These are phyloP conservation scores for Lobophora halterata DNA, from an alignment of 2,888 invertebrate genomes.

Conservation along the genomic window DNA sequence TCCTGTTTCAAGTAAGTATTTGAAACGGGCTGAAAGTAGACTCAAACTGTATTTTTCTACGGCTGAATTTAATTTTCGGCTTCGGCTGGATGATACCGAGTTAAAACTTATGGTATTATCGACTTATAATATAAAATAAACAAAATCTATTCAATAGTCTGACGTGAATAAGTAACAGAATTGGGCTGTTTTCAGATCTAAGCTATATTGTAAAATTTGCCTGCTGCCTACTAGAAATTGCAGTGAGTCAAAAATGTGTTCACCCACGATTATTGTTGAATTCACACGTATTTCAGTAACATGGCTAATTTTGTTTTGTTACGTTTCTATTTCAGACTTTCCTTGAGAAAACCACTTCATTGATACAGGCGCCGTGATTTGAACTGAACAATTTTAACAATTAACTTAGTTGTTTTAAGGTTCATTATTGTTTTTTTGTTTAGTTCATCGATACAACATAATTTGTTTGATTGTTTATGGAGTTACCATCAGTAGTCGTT, in stretches of 20 bases:
- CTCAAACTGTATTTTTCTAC: no score
- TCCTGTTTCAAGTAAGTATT: no score
- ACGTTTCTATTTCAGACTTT: constrained; percentile 50
- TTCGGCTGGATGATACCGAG: no score
- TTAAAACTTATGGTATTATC: no score
- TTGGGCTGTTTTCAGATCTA: no score
- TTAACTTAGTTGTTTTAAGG: constrained; percentile 24
- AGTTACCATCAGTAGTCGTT: constrained; percentile 45
- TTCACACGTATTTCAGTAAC: constrained; percentile 38
- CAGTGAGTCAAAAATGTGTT: constrained; percentile 5
- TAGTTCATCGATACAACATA: constrained; percentile 35
- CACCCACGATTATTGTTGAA: constrained; percentile 28
- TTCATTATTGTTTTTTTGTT: constrained; percentile 14
- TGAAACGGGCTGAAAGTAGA: no score
- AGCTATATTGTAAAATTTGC: no score
- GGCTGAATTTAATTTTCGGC: no score
- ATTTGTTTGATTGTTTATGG: constrained; percentile 41
- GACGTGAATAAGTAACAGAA: no score
- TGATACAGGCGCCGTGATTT: constrained; percentile 41
- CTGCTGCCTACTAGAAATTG: no score
- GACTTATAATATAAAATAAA: no score
- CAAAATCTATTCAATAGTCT: no score
- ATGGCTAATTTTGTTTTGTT: constrained; percentile 39
- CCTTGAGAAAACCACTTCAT: constrained; percentile 55
- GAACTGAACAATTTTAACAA: constrained; percentile 21